phyloP scores from a whole-genome alignment of 1,140 invertebrate genomes.

The Ostrea denselamellosa region DNA sequence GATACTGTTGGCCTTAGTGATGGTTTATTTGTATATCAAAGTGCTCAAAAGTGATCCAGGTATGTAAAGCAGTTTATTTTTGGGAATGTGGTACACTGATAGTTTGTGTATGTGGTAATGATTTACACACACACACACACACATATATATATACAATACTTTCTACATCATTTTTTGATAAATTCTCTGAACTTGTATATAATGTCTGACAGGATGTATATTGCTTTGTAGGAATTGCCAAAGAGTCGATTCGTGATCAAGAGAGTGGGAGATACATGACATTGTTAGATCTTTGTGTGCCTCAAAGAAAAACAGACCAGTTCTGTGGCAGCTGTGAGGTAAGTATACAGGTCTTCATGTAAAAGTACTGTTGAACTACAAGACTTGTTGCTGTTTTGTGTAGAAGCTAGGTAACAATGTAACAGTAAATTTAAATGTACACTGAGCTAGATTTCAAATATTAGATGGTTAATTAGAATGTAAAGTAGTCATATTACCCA shows the following conservation, averaged over 20 bases:
- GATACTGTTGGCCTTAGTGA: slow-evolving; percentile 43
- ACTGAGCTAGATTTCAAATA: too few relatives aligned
- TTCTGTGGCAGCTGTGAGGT: too few relatives aligned
- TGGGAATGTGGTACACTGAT: too few relatives aligned
- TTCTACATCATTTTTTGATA: not conserved
- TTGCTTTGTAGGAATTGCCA: slow-evolving; percentile 54
- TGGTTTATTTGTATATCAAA: slow-evolving; percentile 61
- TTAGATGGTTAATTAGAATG: too few relatives aligned
- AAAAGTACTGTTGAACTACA: too few relatives aligned
- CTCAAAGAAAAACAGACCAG: not conserved
- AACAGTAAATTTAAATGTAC: too few relatives aligned
- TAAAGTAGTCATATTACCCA: too few relatives aligned
- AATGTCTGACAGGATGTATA: not conserved
- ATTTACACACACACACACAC: too few relatives aligned
- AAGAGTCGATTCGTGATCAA: slow-evolving; percentile 56
- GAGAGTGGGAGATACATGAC: slow-evolving; percentile 58
- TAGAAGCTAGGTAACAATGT: too few relatives aligned
- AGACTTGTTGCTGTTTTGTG: too few relatives aligned
- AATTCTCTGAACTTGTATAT: not conserved
- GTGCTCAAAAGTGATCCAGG: slow-evolving; percentile 63
- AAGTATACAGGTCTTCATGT: too few relatives aligned
- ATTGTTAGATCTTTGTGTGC: slow-evolving; percentile 62
- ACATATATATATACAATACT: not conserved
- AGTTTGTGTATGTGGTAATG: too few relatives aligned
- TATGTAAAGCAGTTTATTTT: slow-evolving; percentile 37